A percentile compares a stretch with the other conserved stretches of the same genome.
These are phyloP conservation scores for Andrena fulva DNA, from an alignment of 2,888 invertebrate species.

Conservation along the genomic window DNA sequence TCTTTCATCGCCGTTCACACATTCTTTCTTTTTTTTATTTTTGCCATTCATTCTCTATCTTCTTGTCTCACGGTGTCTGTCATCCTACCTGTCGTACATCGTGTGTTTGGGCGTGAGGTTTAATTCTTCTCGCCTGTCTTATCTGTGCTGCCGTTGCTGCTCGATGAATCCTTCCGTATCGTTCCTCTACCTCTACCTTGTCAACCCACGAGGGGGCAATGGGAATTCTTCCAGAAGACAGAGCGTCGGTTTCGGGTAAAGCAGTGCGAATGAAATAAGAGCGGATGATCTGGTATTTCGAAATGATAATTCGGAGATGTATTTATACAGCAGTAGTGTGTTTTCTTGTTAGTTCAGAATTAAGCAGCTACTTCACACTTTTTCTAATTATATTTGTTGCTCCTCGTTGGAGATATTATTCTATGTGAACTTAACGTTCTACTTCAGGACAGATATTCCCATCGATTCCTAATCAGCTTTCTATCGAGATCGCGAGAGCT, in stretches of 20 bases:
- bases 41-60: background rate
- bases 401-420: background rate
- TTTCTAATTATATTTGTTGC: background rate
- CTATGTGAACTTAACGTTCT: background rate
- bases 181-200: background rate
- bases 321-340: too few relatives aligned
- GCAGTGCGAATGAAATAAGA: too few relatives aligned
- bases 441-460: background rate
- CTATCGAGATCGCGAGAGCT: background rate
- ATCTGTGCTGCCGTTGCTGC: background rate
- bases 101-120: background rate
- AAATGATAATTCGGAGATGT: too few relatives aligned
- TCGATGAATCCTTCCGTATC: background rate
- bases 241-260: background rate
- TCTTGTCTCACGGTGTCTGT: background rate
- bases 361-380: constrained; percentile 8
- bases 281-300: too few relatives aligned
- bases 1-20: background rate
- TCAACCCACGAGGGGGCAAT: background rate
- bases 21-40: constrained; percentile 5
- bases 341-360: background rate
- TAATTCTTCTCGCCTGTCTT: background rate
- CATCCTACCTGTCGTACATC: background rate
- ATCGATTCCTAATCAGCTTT: background rate
- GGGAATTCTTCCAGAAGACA: background rate